Evolutionary conservation across 2,888 invertebrate genomes (phyloP), one percentile per base, ranked within the genome.

Genomic region (Barypeithes pellucidus): DNA sequence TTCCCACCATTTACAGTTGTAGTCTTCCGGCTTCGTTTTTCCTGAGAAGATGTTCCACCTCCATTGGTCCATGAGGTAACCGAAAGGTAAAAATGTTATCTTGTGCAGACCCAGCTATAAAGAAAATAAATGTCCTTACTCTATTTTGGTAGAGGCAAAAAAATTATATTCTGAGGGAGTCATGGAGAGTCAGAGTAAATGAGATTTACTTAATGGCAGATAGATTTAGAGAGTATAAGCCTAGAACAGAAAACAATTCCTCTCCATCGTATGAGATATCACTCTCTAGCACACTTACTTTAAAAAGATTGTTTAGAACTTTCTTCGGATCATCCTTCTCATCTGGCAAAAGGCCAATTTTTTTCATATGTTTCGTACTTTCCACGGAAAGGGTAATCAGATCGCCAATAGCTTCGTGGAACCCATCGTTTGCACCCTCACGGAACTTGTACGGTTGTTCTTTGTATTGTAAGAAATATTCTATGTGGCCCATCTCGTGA

Each of bases 401-500:
- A 79, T 91, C 91, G 0, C 91, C 91, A 8, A 91, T 87, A 18
- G 90, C 90, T 81, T 91, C 90, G 76, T 91, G 90, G 76, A 91
- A 90, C 72, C 82, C 91, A 80, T 89, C 90, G 80, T 92, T 90
- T 0, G 91, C 91, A 47, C 95, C 95, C 20, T 88, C 90, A 78
- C 93, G 90, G 82, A 91, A 95, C 14, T 92, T 83, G 0, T 89
- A 87, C 0, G 94, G 94, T 78, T 91, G 92, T 75, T 92, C 86
- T 80, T 91, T 91, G 82, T 94, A 95, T 77, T 93, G 92, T 68
- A 94, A 79, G 80, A 89, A 93, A 80, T 95, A 95, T 81, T 94
- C 90, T 12, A 94, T 89, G 80, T 94, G 94, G 0, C 94, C 94
- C 93, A 94, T 93, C 86, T 95, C 94, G 79, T 94, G 94, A 78